Evolutionary conservation across 2,113 vertebrate species (phyloP).

Genomic region (Hemibagrus wyckioides): DNA sequence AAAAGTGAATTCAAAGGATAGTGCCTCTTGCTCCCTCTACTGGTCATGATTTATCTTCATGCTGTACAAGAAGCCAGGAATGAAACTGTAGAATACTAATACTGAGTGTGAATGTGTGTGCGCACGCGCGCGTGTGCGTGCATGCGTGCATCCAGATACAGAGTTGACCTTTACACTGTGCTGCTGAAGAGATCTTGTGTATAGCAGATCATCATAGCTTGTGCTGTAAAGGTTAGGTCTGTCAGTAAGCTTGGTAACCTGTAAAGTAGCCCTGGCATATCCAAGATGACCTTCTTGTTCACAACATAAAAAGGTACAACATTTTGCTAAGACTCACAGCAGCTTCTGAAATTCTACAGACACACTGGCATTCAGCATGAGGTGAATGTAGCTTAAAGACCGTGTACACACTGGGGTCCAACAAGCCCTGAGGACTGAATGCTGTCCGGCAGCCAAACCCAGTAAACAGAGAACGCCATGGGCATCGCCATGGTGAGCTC

Average conservation of each 20-base stretch:
- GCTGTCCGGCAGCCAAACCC: neutral
- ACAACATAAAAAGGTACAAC: neutral
- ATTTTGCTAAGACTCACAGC: neutral
- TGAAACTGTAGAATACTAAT: too few species aligned
- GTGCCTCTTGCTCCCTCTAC: slow-evolving; percentile 44
- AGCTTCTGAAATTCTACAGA: neutral
- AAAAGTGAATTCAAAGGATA: neutral
- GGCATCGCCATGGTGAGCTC: neutral
- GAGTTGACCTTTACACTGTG: neutral
- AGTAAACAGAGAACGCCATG: neutral
- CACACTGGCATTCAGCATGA: neutral
- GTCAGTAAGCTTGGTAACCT: neutral
- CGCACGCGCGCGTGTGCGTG: too few species aligned
- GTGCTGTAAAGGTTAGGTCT: neutral
- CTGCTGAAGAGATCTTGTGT: neutral
- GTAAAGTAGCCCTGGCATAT: neutral
- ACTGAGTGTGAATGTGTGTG: neutral
- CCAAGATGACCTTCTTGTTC: neutral
- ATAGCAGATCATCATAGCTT: neutral
- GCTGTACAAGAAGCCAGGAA: neutral
- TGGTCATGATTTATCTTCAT: slow-evolving; percentile 12
- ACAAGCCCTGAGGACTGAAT: neutral
- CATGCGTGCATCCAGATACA: too few species aligned
- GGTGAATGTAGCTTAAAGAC: neutral
- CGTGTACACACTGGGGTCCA: neutral